Base-by-base conservation (phyloP, 2,888 invertebrate genomes). In the Meloe dianella region DNA sequence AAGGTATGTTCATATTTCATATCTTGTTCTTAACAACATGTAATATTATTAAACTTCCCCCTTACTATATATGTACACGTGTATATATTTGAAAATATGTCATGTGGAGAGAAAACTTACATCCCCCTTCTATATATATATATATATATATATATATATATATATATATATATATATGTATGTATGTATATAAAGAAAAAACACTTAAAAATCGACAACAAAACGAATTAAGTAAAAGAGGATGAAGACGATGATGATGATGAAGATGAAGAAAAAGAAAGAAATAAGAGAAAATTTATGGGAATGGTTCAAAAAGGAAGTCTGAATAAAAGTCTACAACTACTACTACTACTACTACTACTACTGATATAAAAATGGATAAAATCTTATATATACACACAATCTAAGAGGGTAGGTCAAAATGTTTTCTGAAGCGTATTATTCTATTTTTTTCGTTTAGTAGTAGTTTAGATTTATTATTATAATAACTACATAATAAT, bases 401-500 rank as follows among this genome's bases (percentile, higher is more conserved):
- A 35, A 47, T 20, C 17, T 20, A 51, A 22, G 51, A 69, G 75
- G 77, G 77, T 74, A 77, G 76, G 77, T 76, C 78, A 51, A 78
- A 76, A 78, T 78, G 77, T 75, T 75, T 77, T 71, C 70, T 74
- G 75, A 70, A 78, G 76, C 76, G 76, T 75, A 77, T 72, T 74
- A 77, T 75, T 73, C 73, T 75, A 72, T 75, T 78, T 77, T 77
- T 72, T 73, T 73, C 72, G 73, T 73, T 70, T 51, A 51, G 69
- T 71, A 67, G 66, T 72, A 74, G 64, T 69, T 71, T 70, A 78
- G 79, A 80, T 80, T 80, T 80, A 80, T 80, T 73, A 75, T 79
- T 77, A 79, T 78, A 80, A 80, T 80, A 80, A 80, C 78, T 79
- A 78, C 79, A 79, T 78, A 77, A 80, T 80, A 80, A 80, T 79